Percentiles rank a stretch among this genome's conserved stretches.
phyloP scores from a whole-genome alignment of 2,797 vertebrate species.

The Leuciscus waleckii region DNA sequence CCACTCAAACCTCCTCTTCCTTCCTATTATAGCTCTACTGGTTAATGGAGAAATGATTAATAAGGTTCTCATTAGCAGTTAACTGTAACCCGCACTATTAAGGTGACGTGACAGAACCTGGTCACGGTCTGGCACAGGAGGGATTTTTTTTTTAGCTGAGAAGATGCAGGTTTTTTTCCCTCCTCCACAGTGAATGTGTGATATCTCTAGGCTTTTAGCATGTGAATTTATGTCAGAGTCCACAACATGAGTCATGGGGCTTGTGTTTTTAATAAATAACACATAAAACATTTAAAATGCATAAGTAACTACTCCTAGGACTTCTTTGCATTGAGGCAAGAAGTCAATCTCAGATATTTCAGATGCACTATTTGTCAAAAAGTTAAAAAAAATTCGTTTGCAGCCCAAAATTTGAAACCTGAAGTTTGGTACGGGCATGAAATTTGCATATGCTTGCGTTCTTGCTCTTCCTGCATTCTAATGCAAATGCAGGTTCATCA shows the following conservation, averaged over 20 bases:
- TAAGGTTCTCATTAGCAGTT: constrained; percentile 49
- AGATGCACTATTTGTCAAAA: not conserved
- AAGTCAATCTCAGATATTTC: not conserved
- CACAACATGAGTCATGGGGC: not conserved
- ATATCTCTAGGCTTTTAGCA: not conserved
- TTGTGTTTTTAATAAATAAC: not conserved
- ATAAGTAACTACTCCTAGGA: not conserved
- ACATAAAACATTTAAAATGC: not conserved
- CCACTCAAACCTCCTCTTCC: not conserved
- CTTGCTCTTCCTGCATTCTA: not conserved
- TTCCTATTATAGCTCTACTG: not conserved
- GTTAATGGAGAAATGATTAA: constrained; percentile 42
- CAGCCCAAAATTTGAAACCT: not conserved
- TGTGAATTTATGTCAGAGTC: not conserved
- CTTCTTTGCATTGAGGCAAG: not conserved
- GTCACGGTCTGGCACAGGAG: not conserved
- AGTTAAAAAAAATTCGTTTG: not conserved
- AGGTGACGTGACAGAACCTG: constrained; percentile 21
- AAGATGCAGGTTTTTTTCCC: not conserved
- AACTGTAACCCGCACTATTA: not conserved
- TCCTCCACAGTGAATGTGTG: not conserved
- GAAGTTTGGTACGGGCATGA: too few relatives aligned
- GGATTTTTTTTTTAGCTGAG: not conserved
- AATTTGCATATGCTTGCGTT: not conserved
- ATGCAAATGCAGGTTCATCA: not conserved